Evolutionary conservation across 2,797 vertebrate genomes (phyloP).

Genomic region (Rhabdomys pumilio): DNA sequence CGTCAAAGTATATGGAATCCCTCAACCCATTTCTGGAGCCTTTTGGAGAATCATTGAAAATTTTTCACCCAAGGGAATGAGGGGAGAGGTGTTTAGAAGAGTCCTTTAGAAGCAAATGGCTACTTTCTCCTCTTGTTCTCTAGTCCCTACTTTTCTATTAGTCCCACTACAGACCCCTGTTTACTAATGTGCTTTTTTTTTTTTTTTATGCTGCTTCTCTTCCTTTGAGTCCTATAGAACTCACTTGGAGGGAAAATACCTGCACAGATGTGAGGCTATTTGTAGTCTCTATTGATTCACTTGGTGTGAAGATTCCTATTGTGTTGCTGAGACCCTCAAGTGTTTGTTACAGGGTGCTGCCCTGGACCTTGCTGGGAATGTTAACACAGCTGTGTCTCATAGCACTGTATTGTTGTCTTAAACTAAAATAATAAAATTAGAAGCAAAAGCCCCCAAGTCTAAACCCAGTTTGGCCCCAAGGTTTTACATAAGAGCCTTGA

Average conservation of each 20-base stretch:
- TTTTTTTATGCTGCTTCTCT: background rate
- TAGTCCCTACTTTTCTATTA: background rate
- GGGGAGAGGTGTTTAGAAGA: background rate
- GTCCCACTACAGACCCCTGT: background rate
- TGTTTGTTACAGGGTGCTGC: conserved; percentile 19
- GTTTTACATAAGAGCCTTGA: background rate
- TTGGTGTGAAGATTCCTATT: conserved; percentile 53
- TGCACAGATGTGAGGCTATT: conserved; percentile 66
- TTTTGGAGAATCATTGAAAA: conserved; percentile 34
- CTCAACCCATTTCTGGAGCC: background rate
- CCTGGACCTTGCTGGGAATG: background rate
- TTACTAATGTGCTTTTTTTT: background rate
- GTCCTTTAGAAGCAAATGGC: background rate
- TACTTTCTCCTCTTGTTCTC: background rate
- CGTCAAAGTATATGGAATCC: background rate
- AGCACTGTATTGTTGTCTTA: background rate
- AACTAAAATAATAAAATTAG: conserved; percentile 7
- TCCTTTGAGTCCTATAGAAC: background rate
- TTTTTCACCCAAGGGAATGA: no score
- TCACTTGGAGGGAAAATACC: conserved; percentile 50
- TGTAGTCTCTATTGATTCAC: conserved; percentile 50
- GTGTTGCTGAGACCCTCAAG: conserved; percentile 33
- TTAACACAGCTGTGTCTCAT: background rate
- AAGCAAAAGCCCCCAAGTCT: background rate
- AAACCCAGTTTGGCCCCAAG: background rate